Conservation (phyloP, 2,888 invertebrate genomes). For the Anodontia alba region DNA sequence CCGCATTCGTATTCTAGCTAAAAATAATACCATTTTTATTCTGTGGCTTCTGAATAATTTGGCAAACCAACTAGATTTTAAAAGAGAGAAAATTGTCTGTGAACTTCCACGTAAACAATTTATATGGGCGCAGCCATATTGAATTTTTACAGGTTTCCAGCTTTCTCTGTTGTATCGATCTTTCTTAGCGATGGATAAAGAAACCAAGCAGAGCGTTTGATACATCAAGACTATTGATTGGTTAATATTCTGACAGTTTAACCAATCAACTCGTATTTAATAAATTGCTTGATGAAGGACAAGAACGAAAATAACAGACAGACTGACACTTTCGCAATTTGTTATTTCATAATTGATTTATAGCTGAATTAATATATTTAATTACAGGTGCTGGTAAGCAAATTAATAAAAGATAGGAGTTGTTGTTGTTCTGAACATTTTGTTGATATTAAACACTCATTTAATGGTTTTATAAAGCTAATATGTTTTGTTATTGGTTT, state of each 20-base stretch:
- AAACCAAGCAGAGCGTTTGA: not conserved
- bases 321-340: not conserved
- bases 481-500: too few species aligned
- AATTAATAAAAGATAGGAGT: too few species aligned
- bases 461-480: too few species aligned
- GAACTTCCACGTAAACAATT: constrained; percentile 11
- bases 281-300: not conserved
- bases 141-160: not conserved
- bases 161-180: not conserved
- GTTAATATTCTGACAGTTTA: not conserved
- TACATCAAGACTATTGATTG: not conserved
- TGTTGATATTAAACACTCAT: too few species aligned
- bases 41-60: too few species aligned
- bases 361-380: too few species aligned
- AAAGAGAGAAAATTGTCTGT: not conserved
- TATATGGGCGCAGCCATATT: not conserved
- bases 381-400: not conserved
- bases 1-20: too few species aligned
- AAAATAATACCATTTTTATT: too few species aligned
- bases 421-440: too few species aligned
- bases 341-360: too few species aligned
- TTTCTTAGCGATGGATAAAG: not conserved
- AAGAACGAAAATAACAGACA: not conserved
- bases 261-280: not conserved
- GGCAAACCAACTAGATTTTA: too few species aligned